Evolutionary conservation across 2,797 vertebrate species (phyloP), one percentile per base, ranked within the genome.

Genomic region (Cyprinodon diabolis): DNA sequence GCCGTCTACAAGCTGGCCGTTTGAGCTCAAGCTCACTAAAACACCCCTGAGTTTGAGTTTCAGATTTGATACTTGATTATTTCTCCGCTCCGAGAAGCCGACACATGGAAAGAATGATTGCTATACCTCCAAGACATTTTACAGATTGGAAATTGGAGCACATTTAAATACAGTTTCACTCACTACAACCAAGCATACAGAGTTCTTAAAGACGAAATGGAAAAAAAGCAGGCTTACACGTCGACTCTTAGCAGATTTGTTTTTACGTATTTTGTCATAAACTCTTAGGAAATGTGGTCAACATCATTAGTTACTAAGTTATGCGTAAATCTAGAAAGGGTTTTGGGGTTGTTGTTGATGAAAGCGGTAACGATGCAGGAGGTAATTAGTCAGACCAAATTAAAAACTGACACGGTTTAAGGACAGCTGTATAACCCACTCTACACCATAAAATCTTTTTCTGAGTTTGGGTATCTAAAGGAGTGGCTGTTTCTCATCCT

Each of bases 401-500:
- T 82, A 80, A 78, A 79, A 84, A 66, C 77, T 76, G 80, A 75
- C 74, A 60, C 76, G 52, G 68, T 89, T 79, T 78, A 73, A 72
- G 77, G 79, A 84, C 90, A 87, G 84, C 86, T 82, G 82, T 71
- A 71, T 78, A 23, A 79, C 77, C 87, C 89, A 68, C 45, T 68
- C 47, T 79, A 56, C 72, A 75, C 83, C 71, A 49, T 35, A 74
- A 84, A 77, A 74, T 57, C 86, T 83, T 85, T 77, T 76, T 80
- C 77, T 65, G 19, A 49, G 79, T 78, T 78, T 0, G 77, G 78
- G 78, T 63, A 78, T 80, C 81, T 77, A 0, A 51, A 72, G 82
- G 79, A 79, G 75, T 86, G 87, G 80, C 81, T 91, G 89, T 84
- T 89, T 93, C 83, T 91, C 90, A 91, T 93, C 91, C 86, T 82